Conservation (phyloP, 2,113 vertebrate species). For the Martes martes region DNA sequence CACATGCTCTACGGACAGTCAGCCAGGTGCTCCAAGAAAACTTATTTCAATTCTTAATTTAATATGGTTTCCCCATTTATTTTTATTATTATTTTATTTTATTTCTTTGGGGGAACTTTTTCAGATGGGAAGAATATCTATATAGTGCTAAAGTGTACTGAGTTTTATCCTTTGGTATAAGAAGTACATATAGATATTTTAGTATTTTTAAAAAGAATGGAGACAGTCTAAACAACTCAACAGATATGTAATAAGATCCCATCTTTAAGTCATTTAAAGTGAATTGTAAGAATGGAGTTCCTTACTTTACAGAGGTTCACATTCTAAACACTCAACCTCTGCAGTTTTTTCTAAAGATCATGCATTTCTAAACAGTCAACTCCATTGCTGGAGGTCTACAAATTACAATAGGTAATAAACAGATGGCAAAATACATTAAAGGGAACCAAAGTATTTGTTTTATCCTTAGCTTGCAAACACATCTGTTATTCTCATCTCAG, state of each 20-base stretch:
- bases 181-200: neutral
- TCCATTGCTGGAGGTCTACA: neutral
- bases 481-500: slow-evolving; percentile 1
- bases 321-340: neutral
- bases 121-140: neutral
- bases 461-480: neutral
- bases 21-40: neutral
- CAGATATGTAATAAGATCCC: neutral
- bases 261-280: neutral
- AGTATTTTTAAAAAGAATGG: neutral
- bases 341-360: neutral
- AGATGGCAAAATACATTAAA: slow-evolving; percentile 7
- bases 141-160: neutral
- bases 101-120: neutral
- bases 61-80: neutral
- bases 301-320: neutral
- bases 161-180: slow-evolving; percentile 16
- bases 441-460: neutral
- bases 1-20: neutral
- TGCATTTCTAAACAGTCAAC: neutral
- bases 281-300: neutral
- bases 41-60: slow-evolving; percentile 16
- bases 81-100: neutral
- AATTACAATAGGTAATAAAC: neutral
- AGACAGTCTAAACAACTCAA: neutral